A percentile compares a stretch with the other conserved stretches of the same genome.
Evolutionary conservation across 2,113 vertebrate genomes (phyloP).

Genomic region (Sula dactylatra): DNA sequence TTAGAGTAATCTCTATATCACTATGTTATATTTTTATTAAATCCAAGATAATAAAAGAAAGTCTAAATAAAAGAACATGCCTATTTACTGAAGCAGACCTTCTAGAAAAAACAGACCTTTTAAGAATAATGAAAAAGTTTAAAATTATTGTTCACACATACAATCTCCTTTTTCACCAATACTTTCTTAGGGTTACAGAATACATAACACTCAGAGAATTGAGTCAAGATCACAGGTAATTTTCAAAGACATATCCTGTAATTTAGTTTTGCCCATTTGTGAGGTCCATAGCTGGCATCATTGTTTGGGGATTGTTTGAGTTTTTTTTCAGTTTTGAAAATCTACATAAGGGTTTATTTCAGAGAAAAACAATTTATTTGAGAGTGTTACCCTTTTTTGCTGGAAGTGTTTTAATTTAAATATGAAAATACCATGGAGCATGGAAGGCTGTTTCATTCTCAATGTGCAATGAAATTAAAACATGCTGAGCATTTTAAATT

Average conservation of each 20-base stretch:
- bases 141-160: not conserved
- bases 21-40: not conserved
- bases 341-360: not conserved
- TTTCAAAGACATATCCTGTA: not conserved
- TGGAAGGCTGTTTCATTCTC: not conserved
- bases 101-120: not conserved
- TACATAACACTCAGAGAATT: not conserved
- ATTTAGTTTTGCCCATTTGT: not conserved
- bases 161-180: not conserved
- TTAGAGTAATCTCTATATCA: not conserved
- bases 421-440: not conserved
- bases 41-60: not conserved
- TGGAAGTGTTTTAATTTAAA: not conserved
- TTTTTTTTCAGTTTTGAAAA: not conserved
- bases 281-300: not conserved
- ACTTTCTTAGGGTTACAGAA: not conserved
- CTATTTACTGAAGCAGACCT: not conserved
- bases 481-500: not conserved
- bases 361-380: not conserved
- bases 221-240: not conserved
- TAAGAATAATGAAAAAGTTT: not conserved
- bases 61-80: not conserved
- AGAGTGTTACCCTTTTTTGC: not conserved
- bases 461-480: not conserved
- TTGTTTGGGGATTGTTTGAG: not conserved